A percentile compares a stretch with the other conserved stretches of the same genome.
These are phyloP conservation scores for Formicarius rufipectus DNA, from an alignment of 2,113 vertebrate genomes.

Conservation along the genomic window DNA sequence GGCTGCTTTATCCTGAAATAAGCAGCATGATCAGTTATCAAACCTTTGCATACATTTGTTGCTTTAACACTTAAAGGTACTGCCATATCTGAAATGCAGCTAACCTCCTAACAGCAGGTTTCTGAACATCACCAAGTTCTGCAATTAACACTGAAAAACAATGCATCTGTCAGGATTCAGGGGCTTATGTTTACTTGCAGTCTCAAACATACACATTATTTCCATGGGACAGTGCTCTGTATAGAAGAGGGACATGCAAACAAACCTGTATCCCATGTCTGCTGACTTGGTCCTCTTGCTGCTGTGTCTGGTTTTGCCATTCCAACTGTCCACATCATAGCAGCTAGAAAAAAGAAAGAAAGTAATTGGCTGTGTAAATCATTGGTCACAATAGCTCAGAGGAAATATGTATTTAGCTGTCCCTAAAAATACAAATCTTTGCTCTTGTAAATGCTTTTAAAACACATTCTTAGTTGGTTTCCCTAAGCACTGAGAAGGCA, in stretches of 20 bases:
- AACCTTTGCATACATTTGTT: not conserved
- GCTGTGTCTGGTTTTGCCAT: constrained; percentile 84
- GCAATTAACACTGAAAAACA: not conserved
- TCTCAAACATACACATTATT: not conserved
- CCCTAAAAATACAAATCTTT: not conserved
- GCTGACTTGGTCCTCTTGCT: constrained; percentile 58
- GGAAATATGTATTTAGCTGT: not conserved
- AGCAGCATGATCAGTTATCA: not conserved
- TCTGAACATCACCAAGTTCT: not conserved
- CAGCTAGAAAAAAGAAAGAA: constrained; percentile 75
- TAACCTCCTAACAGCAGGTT: not conserved
- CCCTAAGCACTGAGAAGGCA: not conserved
- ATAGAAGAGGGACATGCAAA: not conserved
- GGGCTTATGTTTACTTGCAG: not conserved
- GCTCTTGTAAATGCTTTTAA: not conserved
- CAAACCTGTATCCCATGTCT: constrained; percentile 66
- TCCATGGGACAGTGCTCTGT: not conserved
- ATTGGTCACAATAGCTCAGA: not conserved
- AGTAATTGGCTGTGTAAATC: not conserved
- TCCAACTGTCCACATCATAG: constrained; percentile 95
- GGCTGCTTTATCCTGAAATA: not conserved
- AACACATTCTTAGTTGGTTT: not conserved
- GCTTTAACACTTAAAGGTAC: not conserved
- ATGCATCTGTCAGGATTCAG: not conserved
- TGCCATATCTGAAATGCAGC: not conserved